A percentile compares a stretch with the other conserved stretches of the same genome.
phyloP scores from a whole-genome alignment of 1,140 invertebrate genomes.

The Drosophila hydei region DNA sequence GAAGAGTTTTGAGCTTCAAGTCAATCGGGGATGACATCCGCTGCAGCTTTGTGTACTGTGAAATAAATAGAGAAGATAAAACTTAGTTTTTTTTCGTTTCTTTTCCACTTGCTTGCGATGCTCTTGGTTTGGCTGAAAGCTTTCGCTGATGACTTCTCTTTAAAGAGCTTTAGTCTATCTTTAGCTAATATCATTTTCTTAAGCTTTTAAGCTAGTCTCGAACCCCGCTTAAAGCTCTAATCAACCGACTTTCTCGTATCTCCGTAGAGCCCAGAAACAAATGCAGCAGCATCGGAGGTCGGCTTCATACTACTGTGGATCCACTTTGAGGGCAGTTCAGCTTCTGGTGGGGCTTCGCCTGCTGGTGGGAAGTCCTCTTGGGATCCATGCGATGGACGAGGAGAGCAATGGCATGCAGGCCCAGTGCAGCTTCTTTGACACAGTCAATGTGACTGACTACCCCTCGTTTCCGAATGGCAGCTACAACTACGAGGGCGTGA shows the following conservation, averaged over 20 bases:
- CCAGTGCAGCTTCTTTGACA: conserved; percentile 75
- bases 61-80: no score
- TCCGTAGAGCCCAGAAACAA: conserved; percentile 25
- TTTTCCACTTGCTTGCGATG: no score
- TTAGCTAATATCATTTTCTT: no score
- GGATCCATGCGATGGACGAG: conserved; percentile 42
- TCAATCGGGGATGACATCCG: no score
- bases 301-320: conserved; percentile 55
- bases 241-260: background rate
- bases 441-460: conserved; percentile 70
- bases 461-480: conserved; percentile 62
- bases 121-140: no score
- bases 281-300: conserved; percentile 50
- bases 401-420: conserved; percentile 65
- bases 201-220: no score
- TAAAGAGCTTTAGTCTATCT: no score
- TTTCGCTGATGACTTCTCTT: no score
- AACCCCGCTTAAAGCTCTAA: no score
- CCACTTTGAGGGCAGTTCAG: conserved; percentile 48
- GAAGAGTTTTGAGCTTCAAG: no score
- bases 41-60: no score
- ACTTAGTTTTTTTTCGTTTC: no score
- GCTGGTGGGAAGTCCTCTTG: conserved; percentile 53
- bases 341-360: conserved; percentile 54
- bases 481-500: conserved; percentile 62